phyloP scores from a whole-genome alignment of 2,113 vertebrate genomes.

The Indicator maculatus region DNA sequence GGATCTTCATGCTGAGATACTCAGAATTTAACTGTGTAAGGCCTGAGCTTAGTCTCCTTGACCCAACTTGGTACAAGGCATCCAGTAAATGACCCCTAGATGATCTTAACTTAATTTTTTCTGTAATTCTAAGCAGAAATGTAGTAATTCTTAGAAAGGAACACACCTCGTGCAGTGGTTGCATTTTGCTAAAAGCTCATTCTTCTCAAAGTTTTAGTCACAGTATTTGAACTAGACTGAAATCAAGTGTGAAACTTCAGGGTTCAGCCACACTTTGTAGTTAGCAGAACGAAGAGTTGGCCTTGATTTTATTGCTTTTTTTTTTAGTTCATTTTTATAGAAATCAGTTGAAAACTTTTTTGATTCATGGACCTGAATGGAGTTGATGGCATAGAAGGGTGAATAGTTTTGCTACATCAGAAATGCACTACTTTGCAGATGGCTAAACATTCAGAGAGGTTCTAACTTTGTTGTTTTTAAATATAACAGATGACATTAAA shows the following conservation, averaged over 20 bases:
- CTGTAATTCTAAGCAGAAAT: background rate
- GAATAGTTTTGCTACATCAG: background rate
- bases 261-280: background rate
- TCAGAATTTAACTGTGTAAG: background rate
- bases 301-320: background rate
- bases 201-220: background rate
- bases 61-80: background rate
- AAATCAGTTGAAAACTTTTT: background rate
- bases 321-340: background rate
- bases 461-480: slow-evolving; percentile 33
- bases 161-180: background rate
- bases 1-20: background rate
- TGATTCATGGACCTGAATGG: background rate
- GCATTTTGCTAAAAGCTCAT: background rate
- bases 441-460: slow-evolving; percentile 26
- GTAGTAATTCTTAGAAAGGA: background rate
- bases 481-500: background rate
- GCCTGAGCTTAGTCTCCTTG: background rate
- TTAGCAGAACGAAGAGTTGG: background rate
- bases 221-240: background rate
- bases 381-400: background rate
- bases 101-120: background rate
- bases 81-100: background rate
- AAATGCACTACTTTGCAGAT: background rate
- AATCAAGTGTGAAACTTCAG: background rate